These are phyloP conservation scores for Choreutis nemorana DNA, from an alignment of 2,888 invertebrate genomes.

Conservation along the genomic window DNA sequence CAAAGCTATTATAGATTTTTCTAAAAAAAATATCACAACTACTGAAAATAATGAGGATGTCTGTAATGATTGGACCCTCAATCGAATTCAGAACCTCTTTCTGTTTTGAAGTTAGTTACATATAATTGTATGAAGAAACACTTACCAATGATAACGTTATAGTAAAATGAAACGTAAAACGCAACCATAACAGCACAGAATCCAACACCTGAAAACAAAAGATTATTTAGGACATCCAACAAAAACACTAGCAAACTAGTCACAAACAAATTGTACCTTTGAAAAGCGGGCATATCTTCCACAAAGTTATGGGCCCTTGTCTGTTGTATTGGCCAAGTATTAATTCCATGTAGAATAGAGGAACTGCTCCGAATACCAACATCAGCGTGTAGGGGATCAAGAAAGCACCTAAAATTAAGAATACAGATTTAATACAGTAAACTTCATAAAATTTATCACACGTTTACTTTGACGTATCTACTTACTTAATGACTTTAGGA, in stretches of 20 bases:
- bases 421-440: too few relatives aligned
- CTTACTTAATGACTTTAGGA: too few relatives aligned
- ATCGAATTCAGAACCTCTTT: too few relatives aligned
- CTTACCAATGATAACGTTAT: constrained; percentile 84
- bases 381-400: constrained; percentile 79
- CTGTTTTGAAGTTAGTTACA: too few relatives aligned
- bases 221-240: background rate
- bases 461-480: too few relatives aligned
- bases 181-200: constrained; percentile 82
- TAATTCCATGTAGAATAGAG: constrained; percentile 81
- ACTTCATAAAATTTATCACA: too few relatives aligned
- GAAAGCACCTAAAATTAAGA: constrained; percentile 71
- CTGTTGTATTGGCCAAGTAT: constrained; percentile 80
- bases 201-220: constrained; percentile 69
- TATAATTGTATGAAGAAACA: constrained; percentile 11
- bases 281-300: constrained; percentile 84
- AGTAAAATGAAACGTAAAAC: constrained; percentile 83
- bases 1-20: too few relatives aligned
- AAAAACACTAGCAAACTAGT: too few relatives aligned
- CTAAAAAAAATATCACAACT: too few relatives aligned
- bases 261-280: constrained; percentile 72
- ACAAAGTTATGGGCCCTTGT: constrained; percentile 80
- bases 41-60: too few relatives aligned
- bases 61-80: too few relatives aligned
- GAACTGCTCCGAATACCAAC: constrained; percentile 79